phyloP scores from a whole-genome alignment of 2,888 invertebrate species.

The Sphecodes monilicornis region DNA sequence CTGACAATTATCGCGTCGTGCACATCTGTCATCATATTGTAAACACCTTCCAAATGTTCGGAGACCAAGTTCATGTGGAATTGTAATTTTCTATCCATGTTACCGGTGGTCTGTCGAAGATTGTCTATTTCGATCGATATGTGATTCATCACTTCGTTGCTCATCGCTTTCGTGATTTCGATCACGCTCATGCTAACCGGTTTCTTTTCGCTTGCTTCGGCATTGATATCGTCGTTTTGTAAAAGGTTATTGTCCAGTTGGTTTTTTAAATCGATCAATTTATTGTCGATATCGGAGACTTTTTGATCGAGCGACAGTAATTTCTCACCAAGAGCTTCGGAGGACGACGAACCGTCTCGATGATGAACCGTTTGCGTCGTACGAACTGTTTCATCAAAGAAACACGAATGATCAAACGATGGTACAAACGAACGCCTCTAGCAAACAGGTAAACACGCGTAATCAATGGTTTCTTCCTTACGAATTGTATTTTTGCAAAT shows the following conservation, averaged over 20 bases:
- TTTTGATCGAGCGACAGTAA: constrained; percentile 92
- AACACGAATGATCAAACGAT: neutral
- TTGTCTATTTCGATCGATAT: constrained; percentile 93
- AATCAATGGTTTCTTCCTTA: neutral
- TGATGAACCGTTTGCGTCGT: constrained; percentile 77
- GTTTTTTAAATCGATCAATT: constrained; percentile 91
- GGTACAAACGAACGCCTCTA: neutral
- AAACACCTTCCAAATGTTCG: constrained; percentile 92
- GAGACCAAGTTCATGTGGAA: constrained; percentile 94
- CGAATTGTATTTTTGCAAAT: neutral
- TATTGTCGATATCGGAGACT: constrained; percentile 93
- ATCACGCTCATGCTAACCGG: constrained; percentile 93
- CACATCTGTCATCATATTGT: constrained; percentile 92
- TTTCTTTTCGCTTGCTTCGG: constrained; percentile 94
- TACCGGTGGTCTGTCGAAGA: constrained; percentile 91
- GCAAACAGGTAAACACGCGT: neutral
- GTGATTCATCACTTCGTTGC: constrained; percentile 92
- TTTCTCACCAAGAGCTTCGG: constrained; percentile 79
- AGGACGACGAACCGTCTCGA: constrained; percentile 69
- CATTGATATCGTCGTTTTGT: constrained; percentile 92
- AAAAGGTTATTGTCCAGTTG: constrained; percentile 93
- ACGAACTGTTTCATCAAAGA: constrained; percentile 69
- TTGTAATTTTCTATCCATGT: constrained; percentile 92
- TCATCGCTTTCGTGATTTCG: constrained; percentile 93
- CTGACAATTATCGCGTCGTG: constrained; percentile 94